phyloP scores from a whole-genome alignment of 1,140 invertebrate species.

The Achatina immaculata region DNA sequence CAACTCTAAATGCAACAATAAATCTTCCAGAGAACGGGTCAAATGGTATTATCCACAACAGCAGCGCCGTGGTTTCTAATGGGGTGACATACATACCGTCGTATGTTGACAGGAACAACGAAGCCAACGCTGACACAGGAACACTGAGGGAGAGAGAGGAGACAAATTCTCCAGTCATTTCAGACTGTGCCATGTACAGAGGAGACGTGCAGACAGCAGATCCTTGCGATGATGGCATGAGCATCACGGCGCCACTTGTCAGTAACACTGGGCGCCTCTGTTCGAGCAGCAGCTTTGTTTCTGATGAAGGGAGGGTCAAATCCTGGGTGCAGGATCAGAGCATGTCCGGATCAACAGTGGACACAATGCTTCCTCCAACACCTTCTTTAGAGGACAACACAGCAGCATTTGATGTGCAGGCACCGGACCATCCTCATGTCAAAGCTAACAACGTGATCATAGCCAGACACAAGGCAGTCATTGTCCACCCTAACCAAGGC shows the following conservation, averaged over 20 bases:
- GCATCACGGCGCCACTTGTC: constrained; percentile 20
- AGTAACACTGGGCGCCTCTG: constrained; percentile 46
- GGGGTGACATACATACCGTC: background rate
- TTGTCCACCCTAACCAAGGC: constrained; percentile 85
- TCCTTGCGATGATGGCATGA: background rate
- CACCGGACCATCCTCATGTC: constrained; percentile 41
- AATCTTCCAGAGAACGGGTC: constrained; percentile 32
- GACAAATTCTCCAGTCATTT: background rate
- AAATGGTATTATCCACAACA: background rate
- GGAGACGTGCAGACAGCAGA: background rate
- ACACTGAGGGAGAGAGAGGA: background rate
- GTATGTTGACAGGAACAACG: constrained; percentile 18
- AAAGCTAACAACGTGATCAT: constrained; percentile 60
- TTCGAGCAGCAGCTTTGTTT: constrained; percentile 27
- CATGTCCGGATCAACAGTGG: constrained; percentile 64
- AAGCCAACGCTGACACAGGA: background rate
- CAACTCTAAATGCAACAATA: constrained; percentile 73
- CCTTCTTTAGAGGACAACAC: constrained; percentile 52
- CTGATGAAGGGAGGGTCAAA: background rate
- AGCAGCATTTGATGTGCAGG: background rate
- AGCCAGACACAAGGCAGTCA: constrained; percentile 56
- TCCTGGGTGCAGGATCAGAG: constrained; percentile 42
- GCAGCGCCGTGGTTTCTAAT: constrained; percentile 19
- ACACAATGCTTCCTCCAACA: constrained; percentile 71
- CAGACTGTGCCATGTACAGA: background rate